These are phyloP conservation scores for Fragum sueziense DNA, from an alignment of 2,888 invertebrate species.

Conservation along the genomic window DNA sequence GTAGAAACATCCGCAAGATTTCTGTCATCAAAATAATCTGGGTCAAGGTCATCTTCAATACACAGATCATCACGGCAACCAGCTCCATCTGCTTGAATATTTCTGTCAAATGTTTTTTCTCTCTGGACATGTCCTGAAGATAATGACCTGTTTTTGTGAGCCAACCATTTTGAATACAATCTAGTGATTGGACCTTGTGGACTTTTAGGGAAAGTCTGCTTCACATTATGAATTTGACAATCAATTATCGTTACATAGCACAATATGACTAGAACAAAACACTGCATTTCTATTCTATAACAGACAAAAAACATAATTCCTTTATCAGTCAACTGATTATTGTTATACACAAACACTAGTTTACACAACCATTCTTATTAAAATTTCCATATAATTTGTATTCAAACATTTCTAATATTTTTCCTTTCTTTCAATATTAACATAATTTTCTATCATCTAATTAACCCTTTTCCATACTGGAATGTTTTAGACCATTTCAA, in stretches of 20 bases:
- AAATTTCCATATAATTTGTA: too few relatives aligned
- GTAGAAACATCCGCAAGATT: not conserved
- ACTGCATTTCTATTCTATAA: too few relatives aligned
- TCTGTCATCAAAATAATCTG: not conserved
- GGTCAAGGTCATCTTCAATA: conserved; percentile 17
- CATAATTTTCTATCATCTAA: too few relatives aligned
- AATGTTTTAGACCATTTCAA: not conserved
- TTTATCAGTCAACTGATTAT: too few relatives aligned
- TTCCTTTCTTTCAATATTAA: too few relatives aligned
- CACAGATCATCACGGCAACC: conserved; percentile 34
- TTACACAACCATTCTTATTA: too few relatives aligned
- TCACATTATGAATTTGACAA: not conserved
- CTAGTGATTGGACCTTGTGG: not conserved
- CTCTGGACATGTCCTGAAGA: not conserved
- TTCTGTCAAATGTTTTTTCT: not conserved
- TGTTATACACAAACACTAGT: too few relatives aligned
- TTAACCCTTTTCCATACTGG: not conserved
- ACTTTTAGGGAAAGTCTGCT: not conserved
- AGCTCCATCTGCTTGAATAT: conserved; percentile 23
- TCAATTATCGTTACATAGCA: too few relatives aligned
- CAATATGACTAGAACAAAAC: too few relatives aligned
- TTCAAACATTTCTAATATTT: too few relatives aligned
- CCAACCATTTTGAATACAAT: conserved; percentile 6
- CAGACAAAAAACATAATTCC: too few relatives aligned
- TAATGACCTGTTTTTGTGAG: not conserved